Base-by-base conservation (phyloP, 2,888 invertebrate genomes). In the Atrina japonica region DNA sequence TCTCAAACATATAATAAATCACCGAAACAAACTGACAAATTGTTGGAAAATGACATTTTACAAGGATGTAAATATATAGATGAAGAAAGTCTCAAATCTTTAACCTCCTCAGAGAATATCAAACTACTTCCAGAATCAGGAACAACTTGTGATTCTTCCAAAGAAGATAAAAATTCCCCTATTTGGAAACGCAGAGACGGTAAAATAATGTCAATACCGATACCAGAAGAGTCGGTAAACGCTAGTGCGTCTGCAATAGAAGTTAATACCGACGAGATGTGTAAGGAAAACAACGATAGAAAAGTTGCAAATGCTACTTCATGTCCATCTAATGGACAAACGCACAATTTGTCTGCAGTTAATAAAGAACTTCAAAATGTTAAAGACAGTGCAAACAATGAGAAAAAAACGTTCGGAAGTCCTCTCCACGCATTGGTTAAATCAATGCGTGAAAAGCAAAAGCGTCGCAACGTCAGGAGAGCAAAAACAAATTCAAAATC, bases 401-500 rank as follows among this genome's bases (percentile, higher is more conserved):
- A 71, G 25, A 52, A 56, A 76, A 76, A 56, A 47, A 74, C 35
- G 65, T 66, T 61, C 58, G 67, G 56, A 56, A 71, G 63, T 73
- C 80, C 83, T 23, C 76, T 88, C 18, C 85, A 86, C 69, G 82
- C 83, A 18, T 77, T 88, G 43, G 86, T 86, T 5, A 83, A 85
- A 68, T 82, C 84, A 7, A 80, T 85, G 29, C 75, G 82, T 30
- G 80, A 77, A 7, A 70, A 80, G 18, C 79, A 80, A 63, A 73
- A 69, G 35, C 47, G 29, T 41, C 63, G 58, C 5, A 41, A 69
- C 7, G n/a, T 55, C 66, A 60, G 72, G 73, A 63, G 65, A 53
- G 45, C 66, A 66, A 56, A 76, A 71, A 67, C 63, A 50, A 98
- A 98, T 91, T 98, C 98, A 3, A 97, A 97, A 91, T 97, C 98